These are phyloP conservation scores for Drosophila lacicola DNA, from an alignment of 2,888 invertebrate species.

Conservation along the genomic window DNA sequence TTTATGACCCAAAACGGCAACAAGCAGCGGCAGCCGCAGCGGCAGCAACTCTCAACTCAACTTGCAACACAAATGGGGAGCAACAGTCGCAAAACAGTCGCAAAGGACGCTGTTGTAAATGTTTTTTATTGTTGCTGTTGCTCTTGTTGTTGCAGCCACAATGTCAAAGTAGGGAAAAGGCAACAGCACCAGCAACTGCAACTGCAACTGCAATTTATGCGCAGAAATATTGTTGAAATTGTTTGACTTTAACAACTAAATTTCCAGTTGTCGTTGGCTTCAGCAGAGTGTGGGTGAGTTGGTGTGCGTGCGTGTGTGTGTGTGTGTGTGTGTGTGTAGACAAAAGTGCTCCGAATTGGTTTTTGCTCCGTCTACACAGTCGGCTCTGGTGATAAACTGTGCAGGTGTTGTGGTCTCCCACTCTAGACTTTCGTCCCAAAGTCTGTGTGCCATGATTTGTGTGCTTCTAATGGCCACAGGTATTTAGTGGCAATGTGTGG, in stretches of 20 bases:
- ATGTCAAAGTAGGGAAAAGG: conserved; percentile 58
- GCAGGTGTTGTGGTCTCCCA: conserved; percentile 57
- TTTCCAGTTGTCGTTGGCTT: conserved; percentile 52
- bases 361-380: conserved; percentile 51
- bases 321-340: conserved; percentile 24
- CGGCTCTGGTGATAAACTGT: conserved; percentile 69
- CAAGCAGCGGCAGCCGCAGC: conserved; percentile 27
- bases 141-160: conserved; percentile 52
- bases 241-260: conserved; percentile 81
- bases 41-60: conserved; percentile 42
- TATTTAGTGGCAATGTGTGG: conserved; percentile 60
- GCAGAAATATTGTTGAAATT: conserved; percentile 78
- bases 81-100: conserved; percentile 55
- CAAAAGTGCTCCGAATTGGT: conserved; percentile 76
- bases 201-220: conserved; percentile 73
- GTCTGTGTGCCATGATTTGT: conserved; percentile 62
- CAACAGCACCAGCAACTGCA: conserved; percentile 16
- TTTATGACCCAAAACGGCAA: conserved; percentile 77
- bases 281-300: conserved; percentile 5
- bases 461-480: conserved; percentile 65
- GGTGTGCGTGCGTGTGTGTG: conserved; percentile 5
- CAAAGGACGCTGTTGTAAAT: conserved; percentile 54
- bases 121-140: conserved; percentile 24
- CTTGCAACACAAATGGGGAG: conserved; percentile 62
- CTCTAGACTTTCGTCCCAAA: conserved; percentile 5